Evolutionary conservation across 2,888 invertebrate species (phyloP).

Genomic region (Lymantria monacha): DNA sequence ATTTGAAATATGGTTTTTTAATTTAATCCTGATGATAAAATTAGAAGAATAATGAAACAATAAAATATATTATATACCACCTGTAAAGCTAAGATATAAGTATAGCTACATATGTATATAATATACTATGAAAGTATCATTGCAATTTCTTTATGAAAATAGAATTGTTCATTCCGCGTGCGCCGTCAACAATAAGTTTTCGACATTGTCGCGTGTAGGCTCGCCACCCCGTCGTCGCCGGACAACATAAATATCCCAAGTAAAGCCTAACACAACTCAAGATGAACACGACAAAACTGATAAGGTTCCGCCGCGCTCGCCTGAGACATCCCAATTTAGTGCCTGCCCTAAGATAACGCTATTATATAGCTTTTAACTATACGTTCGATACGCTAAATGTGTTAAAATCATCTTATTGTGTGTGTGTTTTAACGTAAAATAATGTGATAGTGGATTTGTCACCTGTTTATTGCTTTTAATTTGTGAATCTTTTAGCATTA

Average conservation of each 20-base stretch:
- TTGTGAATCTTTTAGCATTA: slow-evolving; percentile 11
- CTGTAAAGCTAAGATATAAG: neutral
- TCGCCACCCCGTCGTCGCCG: slow-evolving; percentile 60
- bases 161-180: slow-evolving; percentile 38
- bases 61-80: neutral
- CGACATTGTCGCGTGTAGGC: slow-evolving; percentile 69
- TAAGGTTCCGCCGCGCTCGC: slow-evolving; percentile 69
- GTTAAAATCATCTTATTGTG: slow-evolving; percentile 70
- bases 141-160: slow-evolving; percentile 31
- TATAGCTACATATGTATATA: neutral
- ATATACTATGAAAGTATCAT: neutral
- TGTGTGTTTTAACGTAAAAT: slow-evolving; percentile 51
- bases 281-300: slow-evolving; percentile 81
- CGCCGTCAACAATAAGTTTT: slow-evolving; percentile 64
- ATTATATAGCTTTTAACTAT: slow-evolving; percentile 83
- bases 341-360: slow-evolving; percentile 77
- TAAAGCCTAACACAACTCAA: slow-evolving; percentile 82
- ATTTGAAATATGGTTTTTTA: slow-evolving; percentile 16
- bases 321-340: slow-evolving; percentile 81
- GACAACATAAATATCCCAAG: slow-evolving; percentile 72
- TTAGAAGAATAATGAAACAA: neutral
- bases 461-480: slow-evolving; percentile 34
- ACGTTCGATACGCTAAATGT: slow-evolving; percentile 78
- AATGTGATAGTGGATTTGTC: slow-evolving; percentile 43
- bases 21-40: neutral